Evolutionary conservation across 2,888 invertebrate genomes (phyloP).

Genomic region (Ectemnius cavifrons): DNA sequence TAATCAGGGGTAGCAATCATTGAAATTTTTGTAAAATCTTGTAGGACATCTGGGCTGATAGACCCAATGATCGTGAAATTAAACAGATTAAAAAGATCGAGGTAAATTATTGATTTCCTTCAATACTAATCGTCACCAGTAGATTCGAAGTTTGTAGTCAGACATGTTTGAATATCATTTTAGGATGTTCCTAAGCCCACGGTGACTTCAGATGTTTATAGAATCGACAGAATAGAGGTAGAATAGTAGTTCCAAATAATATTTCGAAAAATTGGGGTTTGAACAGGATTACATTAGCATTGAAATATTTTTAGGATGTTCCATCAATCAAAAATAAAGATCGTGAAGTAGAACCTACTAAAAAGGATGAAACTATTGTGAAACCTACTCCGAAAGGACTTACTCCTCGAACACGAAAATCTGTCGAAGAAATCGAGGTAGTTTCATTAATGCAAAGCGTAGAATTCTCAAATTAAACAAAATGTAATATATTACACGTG

Average conservation of each 20-base stretch:
- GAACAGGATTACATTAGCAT: not conserved
- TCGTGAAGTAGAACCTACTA: not conserved
- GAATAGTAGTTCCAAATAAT: not conserved
- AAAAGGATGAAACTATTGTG: not conserved
- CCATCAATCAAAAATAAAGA: not conserved
- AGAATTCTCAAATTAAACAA: no score
- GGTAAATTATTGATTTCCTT: constrained; percentile 20
- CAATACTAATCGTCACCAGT: not conserved
- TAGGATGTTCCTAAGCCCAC: constrained; percentile 13
- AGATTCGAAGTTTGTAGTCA: not conserved
- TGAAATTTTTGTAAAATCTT: not conserved
- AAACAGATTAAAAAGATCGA: constrained; percentile 8
- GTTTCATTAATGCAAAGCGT: no score
- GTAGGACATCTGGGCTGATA: constrained; percentile 2
- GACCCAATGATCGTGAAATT: constrained; percentile 15
- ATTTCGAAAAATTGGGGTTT: not conserved
- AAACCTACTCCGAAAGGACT: not conserved
- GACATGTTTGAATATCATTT: constrained; percentile 6
- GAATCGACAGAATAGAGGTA: not conserved
- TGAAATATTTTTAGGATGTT: not conserved
- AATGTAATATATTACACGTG: not conserved
- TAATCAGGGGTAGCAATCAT: not conserved
- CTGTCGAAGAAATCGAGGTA: not conserved
- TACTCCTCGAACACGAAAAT: constrained; percentile 1
- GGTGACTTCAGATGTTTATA: not conserved